Conservation (phyloP, 2,113 vertebrate genomes). For the Dipodomys ordii region DNA sequence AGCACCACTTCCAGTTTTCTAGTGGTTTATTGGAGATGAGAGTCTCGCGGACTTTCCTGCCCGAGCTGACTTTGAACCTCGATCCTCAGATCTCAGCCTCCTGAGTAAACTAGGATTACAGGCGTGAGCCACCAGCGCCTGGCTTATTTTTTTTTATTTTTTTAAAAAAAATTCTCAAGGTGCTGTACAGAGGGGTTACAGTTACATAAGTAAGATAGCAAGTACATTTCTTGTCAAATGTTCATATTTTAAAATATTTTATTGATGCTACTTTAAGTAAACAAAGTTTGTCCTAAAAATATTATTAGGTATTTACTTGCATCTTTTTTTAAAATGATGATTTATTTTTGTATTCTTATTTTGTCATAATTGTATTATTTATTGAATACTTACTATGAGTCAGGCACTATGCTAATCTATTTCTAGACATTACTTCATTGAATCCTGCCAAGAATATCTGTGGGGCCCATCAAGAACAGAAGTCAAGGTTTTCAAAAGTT, state of each 20-base stretch:
- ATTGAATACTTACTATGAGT: constrained; percentile 9
- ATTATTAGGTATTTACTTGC: neutral
- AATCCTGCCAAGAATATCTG: neutral
- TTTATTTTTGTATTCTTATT: constrained; percentile 11
- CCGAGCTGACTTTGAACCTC: no score
- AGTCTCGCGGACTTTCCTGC: no score
- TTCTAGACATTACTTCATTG: constrained; percentile 57
- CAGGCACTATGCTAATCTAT: constrained; percentile 30
- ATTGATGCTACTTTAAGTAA: neutral
- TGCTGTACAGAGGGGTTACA: no score
- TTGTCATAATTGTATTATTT: neutral
- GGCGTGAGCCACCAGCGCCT: no score
- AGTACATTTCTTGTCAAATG: no score
- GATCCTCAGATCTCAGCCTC: no score
- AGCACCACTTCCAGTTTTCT: no score
- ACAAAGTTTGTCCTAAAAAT: neutral
- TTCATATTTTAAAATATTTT: neutral
- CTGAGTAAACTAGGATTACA: no score
- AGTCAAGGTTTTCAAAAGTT: neutral
- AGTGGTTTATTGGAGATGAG: no score
- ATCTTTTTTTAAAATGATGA: neutral
- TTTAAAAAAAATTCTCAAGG: no score
- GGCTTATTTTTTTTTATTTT: no score
- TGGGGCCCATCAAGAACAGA: neutral
- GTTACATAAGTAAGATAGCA: no score